Evolutionary conservation across 1,140 invertebrate species (phyloP).

Genomic region (Papilio xuthus): DNA sequence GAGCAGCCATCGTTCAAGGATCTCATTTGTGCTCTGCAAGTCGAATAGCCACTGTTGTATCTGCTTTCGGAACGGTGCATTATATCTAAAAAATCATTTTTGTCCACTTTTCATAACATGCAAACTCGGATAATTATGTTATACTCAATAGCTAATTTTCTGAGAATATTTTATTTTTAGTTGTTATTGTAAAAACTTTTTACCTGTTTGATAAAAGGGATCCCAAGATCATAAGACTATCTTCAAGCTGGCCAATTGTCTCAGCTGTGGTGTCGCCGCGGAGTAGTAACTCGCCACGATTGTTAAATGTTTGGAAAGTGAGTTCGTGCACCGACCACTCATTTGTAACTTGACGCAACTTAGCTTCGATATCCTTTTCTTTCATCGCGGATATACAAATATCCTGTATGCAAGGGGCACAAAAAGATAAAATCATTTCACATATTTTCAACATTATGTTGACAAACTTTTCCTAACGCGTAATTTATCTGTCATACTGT

Average conservation of each 20-base stretch:
- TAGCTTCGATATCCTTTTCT: slow-evolving; percentile 98
- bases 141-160: not conserved
- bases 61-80: slow-evolving; percentile 97
- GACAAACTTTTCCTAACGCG: not conserved
- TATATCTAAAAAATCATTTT: slow-evolving; percentile 86
- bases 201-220: slow-evolving; percentile 95
- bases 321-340: slow-evolving; percentile 97
- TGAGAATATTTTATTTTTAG: not conserved
- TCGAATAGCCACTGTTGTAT: slow-evolving; percentile 98
- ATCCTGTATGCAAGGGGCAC: slow-evolving; percentile 83
- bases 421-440: slow-evolving; percentile 8
- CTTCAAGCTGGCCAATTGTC: slow-evolving; percentile 96
- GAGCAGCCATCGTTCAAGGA: slow-evolving; percentile 96
- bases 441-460: slow-evolving; percentile 14
- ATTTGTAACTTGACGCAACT: slow-evolving; percentile 95
- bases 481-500: slow-evolving; percentile 2
- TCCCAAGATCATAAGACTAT: slow-evolving; percentile 97
- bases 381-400: slow-evolving; percentile 99
- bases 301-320: slow-evolving; percentile 97
- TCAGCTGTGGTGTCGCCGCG: slow-evolving; percentile 97
- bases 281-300: slow-evolving; percentile 94
- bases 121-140: not conserved
- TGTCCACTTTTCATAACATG: not conserved
- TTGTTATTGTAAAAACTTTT: not conserved
- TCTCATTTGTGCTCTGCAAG: slow-evolving; percentile 97